Evolutionary conservation across 1,140 invertebrate species (phyloP).

Genomic region (Magallana angulata): DNA sequence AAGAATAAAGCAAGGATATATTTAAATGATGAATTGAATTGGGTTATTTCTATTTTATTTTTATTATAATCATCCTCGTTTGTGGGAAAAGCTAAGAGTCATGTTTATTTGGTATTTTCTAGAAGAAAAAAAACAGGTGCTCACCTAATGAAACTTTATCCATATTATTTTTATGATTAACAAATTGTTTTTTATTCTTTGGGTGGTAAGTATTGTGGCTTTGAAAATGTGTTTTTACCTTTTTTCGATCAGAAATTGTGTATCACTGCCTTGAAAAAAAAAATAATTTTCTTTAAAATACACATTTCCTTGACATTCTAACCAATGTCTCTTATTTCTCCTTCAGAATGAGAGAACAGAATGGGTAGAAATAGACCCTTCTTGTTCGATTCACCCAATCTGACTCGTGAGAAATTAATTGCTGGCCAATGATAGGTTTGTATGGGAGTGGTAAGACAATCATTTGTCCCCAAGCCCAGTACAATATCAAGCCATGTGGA

Average conservation of each 20-base stretch:
- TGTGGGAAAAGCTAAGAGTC: not conserved
- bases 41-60: too few species aligned
- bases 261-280: not conserved
- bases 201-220: constrained; percentile 38
- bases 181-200: not conserved
- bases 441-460: constrained; percentile 63
- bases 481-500: constrained; percentile 24
- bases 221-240: not conserved
- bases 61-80: not conserved
- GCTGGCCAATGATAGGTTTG: constrained; percentile 62
- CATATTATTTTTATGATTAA: not conserved
- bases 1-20: not conserved
- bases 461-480: constrained; percentile 54
- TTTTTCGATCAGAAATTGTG: not conserved
- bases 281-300: constrained; percentile 10
- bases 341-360: constrained; percentile 61
- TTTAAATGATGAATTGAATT: not conserved
- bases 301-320: constrained; percentile 45
- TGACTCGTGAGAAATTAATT: constrained; percentile 58
- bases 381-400: constrained; percentile 53
- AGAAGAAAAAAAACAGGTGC: constrained; percentile 4
- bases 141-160: not conserved
- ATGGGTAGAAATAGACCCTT: constrained; percentile 56
- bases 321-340: constrained; percentile 56
- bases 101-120: not conserved